Conservation (phyloP, 1,140 invertebrate genomes). For the Caenorhabditis tropicalis region DNA sequence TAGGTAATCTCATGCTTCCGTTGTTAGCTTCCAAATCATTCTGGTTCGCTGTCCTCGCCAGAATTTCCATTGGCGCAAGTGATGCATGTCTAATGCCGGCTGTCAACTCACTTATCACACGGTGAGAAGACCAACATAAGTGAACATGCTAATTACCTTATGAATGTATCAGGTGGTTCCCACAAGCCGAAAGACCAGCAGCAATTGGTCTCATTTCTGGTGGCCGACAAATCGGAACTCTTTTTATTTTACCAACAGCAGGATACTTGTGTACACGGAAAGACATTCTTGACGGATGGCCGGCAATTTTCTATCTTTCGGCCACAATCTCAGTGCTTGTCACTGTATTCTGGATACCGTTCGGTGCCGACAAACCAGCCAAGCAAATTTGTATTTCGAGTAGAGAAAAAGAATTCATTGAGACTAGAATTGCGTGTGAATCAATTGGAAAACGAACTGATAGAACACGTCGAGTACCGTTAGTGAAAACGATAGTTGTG, state of each 20-base stretch:
- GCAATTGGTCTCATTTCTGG: slow-evolving; percentile 72
- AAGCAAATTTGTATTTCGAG: slow-evolving; percentile 70
- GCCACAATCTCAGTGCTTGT: slow-evolving; percentile 64
- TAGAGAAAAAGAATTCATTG: slow-evolving; percentile 67
- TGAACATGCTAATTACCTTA: neutral
- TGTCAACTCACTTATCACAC: slow-evolving; percentile 69
- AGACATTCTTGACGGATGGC: slow-evolving; percentile 69
- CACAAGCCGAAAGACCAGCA: slow-evolving; percentile 66
- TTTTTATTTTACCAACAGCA: slow-evolving; percentile 71
- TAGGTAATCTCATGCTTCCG: slow-evolving; percentile 67
- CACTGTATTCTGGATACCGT: slow-evolving; percentile 69
- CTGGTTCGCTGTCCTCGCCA: slow-evolving; percentile 66
- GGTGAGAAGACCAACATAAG: neutral
- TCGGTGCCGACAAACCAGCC: slow-evolving; percentile 69
- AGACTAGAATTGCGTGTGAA: slow-evolving; percentile 71
- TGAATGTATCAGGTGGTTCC: slow-evolving; percentile 63
- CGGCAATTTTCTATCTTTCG: slow-evolving; percentile 70
- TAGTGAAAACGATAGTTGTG: neutral
- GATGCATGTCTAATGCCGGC: slow-evolving; percentile 70
- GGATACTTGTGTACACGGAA: slow-evolving; percentile 70
- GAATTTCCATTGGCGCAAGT: slow-evolving; percentile 65
- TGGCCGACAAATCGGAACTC: slow-evolving; percentile 69
- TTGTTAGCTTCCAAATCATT: slow-evolving; percentile 64
- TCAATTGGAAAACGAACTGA: slow-evolving; percentile 69
- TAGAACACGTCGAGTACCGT: slow-evolving; percentile 61